These are phyloP conservation scores for Pteronura brasiliensis DNA, from an alignment of 2,113 vertebrate species.

Conservation along the genomic window DNA sequence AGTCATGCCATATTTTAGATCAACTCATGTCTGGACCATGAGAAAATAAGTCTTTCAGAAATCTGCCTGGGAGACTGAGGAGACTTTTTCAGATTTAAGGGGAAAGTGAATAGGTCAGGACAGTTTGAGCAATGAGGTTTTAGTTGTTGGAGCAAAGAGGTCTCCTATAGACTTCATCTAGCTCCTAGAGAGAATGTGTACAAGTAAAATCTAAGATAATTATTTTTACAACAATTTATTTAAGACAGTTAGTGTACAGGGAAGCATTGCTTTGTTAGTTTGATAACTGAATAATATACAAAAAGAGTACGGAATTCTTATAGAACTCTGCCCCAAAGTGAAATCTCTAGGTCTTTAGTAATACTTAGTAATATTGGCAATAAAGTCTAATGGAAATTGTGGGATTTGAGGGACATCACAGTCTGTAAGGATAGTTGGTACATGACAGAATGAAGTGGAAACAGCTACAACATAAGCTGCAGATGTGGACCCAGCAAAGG, in stretches of 20 bases:
- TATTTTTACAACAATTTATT: conserved; percentile 1
- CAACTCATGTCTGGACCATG: background rate
- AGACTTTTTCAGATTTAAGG: background rate
- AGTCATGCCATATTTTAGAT: background rate
- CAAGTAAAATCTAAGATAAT: background rate
- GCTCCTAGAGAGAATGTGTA: background rate
- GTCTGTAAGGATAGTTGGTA: background rate
- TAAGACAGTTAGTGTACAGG: background rate
- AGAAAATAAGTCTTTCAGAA: conserved; percentile 17
- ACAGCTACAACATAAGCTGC: background rate
- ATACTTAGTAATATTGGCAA: background rate
- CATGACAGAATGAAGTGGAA: background rate
- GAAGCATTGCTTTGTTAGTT: conserved; percentile 5
- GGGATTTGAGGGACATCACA: background rate
- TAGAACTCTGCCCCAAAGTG: background rate
- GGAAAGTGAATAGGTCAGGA: background rate
- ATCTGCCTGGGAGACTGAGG: background rate
- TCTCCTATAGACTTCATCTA: background rate
- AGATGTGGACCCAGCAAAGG: background rate
- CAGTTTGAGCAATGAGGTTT: background rate
- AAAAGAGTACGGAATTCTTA: background rate
- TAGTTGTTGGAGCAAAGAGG: background rate
- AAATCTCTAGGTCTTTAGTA: background rate
- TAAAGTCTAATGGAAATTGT: background rate
- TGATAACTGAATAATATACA: background rate